A percentile compares a stretch with the other conserved stretches of the same genome.
These are phyloP conservation scores for Macroramphosus scolopax DNA, from an alignment of 2,797 vertebrate genomes.

Conservation along the genomic window DNA sequence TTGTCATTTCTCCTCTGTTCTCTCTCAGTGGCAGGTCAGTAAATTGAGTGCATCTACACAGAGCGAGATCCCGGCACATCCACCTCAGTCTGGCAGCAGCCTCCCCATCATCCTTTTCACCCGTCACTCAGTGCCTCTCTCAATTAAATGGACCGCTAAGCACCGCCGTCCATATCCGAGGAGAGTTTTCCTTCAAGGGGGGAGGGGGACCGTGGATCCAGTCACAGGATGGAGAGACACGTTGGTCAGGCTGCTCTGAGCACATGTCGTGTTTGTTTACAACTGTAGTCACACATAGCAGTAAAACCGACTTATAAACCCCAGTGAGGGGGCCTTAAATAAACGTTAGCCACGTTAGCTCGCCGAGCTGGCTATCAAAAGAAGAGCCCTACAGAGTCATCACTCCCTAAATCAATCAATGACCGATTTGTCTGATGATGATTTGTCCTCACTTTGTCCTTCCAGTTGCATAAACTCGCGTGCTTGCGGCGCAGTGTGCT, in stretches of 20 bases:
- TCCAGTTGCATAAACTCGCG: neutral
- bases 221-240: neutral
- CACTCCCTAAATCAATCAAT: too few species aligned
- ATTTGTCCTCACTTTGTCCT: slow-evolving; percentile 3
- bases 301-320: too few species aligned
- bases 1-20: slow-evolving; percentile 7
- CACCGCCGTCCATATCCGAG: slow-evolving; percentile 24
- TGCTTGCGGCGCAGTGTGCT: neutral
- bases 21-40: slow-evolving; percentile 31
- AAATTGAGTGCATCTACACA: slow-evolving; percentile 36
- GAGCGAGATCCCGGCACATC: slow-evolving; percentile 22
- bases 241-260: too few species aligned
- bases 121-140: slow-evolving; percentile 55
- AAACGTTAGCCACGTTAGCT: too few species aligned
- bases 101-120: too few species aligned
- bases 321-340: too few species aligned
- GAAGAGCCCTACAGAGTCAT: too few species aligned
- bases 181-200: slow-evolving; percentile 22
- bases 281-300: too few species aligned
- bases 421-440: too few species aligned
- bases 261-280: too few species aligned
- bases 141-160: slow-evolving; percentile 59
- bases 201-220: neutral
- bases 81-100: slow-evolving; percentile 29
- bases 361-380: too few species aligned